Base-by-base conservation (phyloP, 1,140 invertebrate species). In the Chymomyza costata region DNA sequence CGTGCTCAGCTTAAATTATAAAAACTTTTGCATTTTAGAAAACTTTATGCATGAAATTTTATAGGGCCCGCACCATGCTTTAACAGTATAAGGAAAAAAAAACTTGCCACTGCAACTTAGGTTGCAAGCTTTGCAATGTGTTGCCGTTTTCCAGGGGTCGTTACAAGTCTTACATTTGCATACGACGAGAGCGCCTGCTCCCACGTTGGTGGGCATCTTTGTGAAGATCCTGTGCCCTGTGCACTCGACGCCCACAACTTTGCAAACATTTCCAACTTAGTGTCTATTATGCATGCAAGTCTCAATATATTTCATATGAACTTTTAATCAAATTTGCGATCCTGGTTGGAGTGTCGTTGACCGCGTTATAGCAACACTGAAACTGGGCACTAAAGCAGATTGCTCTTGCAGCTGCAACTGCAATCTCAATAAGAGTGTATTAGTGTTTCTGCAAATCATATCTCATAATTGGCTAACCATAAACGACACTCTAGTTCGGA, bases 21-120 rank as follows among this genome's bases (percentile, higher is more conserved):
- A 59, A 78, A 76, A 78, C 63, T 78, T 78, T 65, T 61, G 58
- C 73, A 78, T 65, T 78, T 60, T 41, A 37, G 32, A 76, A 71
- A 78, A 78, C 63, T 78, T 78, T 80, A 68, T 78, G 73, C 73
- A 78, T 80, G 73, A 80, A 80, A 73, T 80, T 80, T 80, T 76
- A 67, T 64, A 49, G 71, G 60, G 59, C 57, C 40, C 63, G 40
- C 56, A 65, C 55, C 57, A 50, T 61, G 32, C 53, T 50, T 57
- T 56, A 61, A 55, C 54, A 44, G 17, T 31, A 19, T 19, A 38
- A 44, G 54, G 10, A 57, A 37, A 54, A 34, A 19, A 32, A 37
- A 40, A 25, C 48, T 34, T 34, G 5, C 6, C 13, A 41, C 25
- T 10, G 5, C 6, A 14, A 41, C 25, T 10, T 6, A 10, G 14